Percentiles rank a stretch among this genome's conserved stretches.
Conservation (phyloP, 1,140 invertebrate genomes). For the Halyomorpha halys region DNA sequence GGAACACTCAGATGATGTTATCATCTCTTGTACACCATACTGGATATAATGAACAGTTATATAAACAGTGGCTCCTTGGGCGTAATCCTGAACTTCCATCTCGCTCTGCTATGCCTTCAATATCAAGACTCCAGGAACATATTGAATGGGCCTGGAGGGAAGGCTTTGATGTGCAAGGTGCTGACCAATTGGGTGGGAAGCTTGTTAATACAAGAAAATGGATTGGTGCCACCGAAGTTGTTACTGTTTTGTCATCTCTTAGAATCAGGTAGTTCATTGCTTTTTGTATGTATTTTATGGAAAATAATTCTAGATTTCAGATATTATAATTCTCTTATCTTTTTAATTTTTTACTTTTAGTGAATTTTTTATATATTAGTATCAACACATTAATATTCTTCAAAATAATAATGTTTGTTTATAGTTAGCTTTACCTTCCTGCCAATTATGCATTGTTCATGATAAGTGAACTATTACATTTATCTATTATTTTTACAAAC, state of each 20-base stretch:
- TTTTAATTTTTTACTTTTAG: no score
- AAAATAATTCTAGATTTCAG: no score
- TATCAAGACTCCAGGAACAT: slow-evolving; percentile 67
- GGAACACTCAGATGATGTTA: slow-evolving; percentile 84
- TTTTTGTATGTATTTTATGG: no score
- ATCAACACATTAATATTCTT: no score
- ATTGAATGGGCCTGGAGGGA: slow-evolving; percentile 80
- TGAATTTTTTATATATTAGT: no score
- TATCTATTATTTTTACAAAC: no score
- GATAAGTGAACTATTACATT: no score
- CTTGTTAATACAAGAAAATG: slow-evolving; percentile 79
- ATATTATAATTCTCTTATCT: no score
- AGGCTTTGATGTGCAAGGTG: slow-evolving; percentile 75
- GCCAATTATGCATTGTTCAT: no score
- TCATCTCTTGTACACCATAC: slow-evolving; percentile 66
- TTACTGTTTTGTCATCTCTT: slow-evolving; percentile 65
- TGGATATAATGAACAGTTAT: slow-evolving; percentile 59
- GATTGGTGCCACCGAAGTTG: slow-evolving; percentile 82
- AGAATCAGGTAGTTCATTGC: slow-evolving; percentile 50
- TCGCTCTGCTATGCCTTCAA: slow-evolving; percentile 64
- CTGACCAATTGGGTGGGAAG: slow-evolving; percentile 69
- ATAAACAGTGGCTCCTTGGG: slow-evolving; percentile 37
- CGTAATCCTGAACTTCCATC: slow-evolving; percentile 39
- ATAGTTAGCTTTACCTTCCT: no score
- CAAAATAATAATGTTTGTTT: no score